Conservation (phyloP, 2,888 invertebrate genomes). For the Hyposoter didymator region DNA sequence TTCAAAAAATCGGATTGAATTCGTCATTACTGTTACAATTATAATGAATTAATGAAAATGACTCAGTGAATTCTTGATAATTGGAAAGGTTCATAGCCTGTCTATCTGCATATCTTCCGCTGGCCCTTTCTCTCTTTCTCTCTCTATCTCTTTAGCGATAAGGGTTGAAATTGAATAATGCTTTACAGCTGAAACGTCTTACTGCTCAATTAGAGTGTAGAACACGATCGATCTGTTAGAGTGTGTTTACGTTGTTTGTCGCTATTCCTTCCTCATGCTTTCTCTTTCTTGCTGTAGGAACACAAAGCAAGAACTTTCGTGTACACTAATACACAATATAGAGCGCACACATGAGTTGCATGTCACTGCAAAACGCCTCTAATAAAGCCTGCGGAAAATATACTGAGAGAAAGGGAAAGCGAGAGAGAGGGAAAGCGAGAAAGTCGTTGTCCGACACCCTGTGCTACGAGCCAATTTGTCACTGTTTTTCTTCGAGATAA, state of each 20-base stretch:
- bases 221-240: constrained; percentile 29
- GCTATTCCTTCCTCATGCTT: background rate
- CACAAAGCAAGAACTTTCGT: constrained; percentile 29
- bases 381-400: constrained; percentile 72
- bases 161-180: constrained; percentile 61
- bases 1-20: too few species aligned
- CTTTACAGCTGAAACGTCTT: constrained; percentile 68
- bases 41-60: background rate
- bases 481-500: constrained; percentile 70
- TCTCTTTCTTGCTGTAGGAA: background rate
- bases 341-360: constrained; percentile 73
- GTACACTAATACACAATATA: constrained; percentile 38
- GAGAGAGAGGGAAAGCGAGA: background rate
- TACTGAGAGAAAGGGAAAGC: constrained; percentile 10
- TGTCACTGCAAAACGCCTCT: constrained; percentile 68
- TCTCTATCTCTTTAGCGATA: constrained; percentile 36
- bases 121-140: background rate
- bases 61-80: background rate
- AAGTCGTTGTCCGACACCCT: constrained; percentile 60
- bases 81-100: background rate
- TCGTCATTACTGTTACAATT: too few species aligned
- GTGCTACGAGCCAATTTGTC: constrained; percentile 74
- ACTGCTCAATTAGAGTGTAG: constrained; percentile 75
- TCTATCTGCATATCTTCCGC: background rate
- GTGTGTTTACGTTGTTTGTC: constrained; percentile 55